Percentiles rank a stretch among this genome's conserved stretches.
Conservation (phyloP, 2,113 vertebrate genomes). For the Megaceryle maxima region DNA sequence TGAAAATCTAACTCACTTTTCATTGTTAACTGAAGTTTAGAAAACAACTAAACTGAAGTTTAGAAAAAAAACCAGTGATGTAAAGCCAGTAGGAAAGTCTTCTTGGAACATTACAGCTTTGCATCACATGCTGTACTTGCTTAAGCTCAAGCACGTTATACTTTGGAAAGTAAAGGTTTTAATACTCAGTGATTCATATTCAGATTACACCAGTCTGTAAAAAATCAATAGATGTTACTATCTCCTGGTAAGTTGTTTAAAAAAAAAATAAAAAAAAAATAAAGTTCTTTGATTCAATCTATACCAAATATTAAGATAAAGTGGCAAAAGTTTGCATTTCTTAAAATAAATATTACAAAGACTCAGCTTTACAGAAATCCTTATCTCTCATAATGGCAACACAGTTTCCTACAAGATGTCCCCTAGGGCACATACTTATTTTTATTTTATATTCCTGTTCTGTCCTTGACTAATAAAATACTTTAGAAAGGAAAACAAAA, state of each 20-base stretch:
- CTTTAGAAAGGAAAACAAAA: neutral
- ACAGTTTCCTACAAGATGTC: neutral
- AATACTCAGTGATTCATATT: neutral
- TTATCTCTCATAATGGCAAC: neutral
- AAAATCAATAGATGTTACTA: neutral
- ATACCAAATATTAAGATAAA: neutral
- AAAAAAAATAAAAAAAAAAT: neutral
- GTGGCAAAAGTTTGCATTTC: neutral
- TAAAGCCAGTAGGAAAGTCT: neutral
- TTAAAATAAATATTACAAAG: neutral
- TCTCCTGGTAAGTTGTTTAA: neutral
- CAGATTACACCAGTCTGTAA: neutral
- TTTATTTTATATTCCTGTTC: neutral
- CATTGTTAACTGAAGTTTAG: neutral
- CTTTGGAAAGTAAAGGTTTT: neutral
- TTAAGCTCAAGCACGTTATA: neutral
- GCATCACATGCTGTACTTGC: neutral
- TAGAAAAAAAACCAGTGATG: neutral
- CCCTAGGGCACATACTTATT: neutral
- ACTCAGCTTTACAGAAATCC: neutral
- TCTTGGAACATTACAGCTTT: neutral
- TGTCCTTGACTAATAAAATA: neutral
- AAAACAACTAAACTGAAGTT: neutral
- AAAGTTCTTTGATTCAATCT: neutral
- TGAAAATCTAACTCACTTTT: neutral